Evolutionary conservation across 2,113 vertebrate species (phyloP), one percentile per base, ranked within the genome.

Genomic region (Glaucomys volans): DNA sequence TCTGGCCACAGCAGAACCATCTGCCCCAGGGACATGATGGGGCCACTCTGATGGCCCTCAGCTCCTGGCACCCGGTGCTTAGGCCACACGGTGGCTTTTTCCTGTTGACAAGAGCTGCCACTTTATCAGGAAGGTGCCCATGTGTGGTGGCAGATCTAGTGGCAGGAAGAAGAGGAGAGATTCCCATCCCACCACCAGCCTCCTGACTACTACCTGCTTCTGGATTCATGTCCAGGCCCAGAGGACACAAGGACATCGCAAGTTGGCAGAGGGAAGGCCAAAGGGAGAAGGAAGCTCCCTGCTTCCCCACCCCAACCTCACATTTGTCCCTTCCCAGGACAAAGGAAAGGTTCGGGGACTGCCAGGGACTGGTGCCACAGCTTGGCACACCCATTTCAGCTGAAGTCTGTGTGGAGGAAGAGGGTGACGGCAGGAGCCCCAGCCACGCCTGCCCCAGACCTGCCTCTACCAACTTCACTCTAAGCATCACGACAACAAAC

Each of bases 221-320:
- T 52, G 0, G 4, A 32, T 44, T 18, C 76, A 32, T 0, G 0
- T 13, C 79, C 13, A 0, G 71, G 37, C 62, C 44, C 44, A 47
- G 44, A 47, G 44, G n/a, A 28, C 32, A 44, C 0, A 0, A 9
- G 54, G 28, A 8, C 0, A 0, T 37, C 64, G 3, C 47, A 1
- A n/a, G 57, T 24, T 18, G 22, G 22, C 47, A 5, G 75, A 59
- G 40, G 13, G 18, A 69, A 75, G 47, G 67, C 4, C 66, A 2
- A 16, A 50, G 74, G 74, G 42, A 28, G 18, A 37, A 37, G n/a
- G 47, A 30, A 81, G 52, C 20, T 9, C n/a, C 44, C 13, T 59
- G 44, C 44, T 35, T 9, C 22, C 28, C 28, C 62, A 47, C 44
- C 44, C 44, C 44, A 2, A 1, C n/a, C 37, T 64, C 37, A 24